Percentiles rank a stretch among this genome's conserved stretches.
phyloP scores from a whole-genome alignment of 2,797 vertebrate genomes.

The Spea hammondii region DNA sequence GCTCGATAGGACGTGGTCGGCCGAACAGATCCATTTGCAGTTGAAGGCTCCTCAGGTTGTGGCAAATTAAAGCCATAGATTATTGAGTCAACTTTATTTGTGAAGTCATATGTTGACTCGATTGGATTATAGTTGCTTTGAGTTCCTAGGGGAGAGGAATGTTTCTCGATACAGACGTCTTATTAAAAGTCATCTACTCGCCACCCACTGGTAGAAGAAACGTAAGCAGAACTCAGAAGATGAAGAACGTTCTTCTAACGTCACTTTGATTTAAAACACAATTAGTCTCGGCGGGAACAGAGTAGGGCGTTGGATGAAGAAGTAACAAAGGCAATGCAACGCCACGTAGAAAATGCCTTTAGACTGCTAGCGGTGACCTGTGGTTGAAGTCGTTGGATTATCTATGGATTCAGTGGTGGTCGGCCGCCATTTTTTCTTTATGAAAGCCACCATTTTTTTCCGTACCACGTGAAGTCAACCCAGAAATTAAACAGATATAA shows the following conservation, averaged over 20 bases:
- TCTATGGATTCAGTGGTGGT: too few species aligned
- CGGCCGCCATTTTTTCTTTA: too few species aligned
- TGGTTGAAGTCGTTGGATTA: background rate
- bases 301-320: background rate
- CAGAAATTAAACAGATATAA: too few species aligned
- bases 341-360: background rate
- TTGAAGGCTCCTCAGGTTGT: too few species aligned
- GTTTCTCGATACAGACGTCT: background rate
- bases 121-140: too few species aligned
- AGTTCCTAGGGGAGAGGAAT: background rate
- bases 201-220: background rate
- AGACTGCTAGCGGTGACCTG: background rate
- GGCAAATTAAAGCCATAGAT: too few species aligned
- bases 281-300: conserved; percentile 28
- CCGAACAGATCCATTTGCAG: too few species aligned
- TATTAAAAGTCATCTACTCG: background rate
- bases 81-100: too few species aligned
- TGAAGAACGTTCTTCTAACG: background rate
- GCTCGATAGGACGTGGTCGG: too few species aligned
- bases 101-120: too few species aligned
- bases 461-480: too few species aligned
- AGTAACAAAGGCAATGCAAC: conserved; percentile 8
- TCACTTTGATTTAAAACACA: background rate
- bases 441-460: too few species aligned
- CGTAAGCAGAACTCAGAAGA: conserved; percentile 6